Conservation (phyloP, 2,888 invertebrate genomes). For the Allacma fusca region DNA sequence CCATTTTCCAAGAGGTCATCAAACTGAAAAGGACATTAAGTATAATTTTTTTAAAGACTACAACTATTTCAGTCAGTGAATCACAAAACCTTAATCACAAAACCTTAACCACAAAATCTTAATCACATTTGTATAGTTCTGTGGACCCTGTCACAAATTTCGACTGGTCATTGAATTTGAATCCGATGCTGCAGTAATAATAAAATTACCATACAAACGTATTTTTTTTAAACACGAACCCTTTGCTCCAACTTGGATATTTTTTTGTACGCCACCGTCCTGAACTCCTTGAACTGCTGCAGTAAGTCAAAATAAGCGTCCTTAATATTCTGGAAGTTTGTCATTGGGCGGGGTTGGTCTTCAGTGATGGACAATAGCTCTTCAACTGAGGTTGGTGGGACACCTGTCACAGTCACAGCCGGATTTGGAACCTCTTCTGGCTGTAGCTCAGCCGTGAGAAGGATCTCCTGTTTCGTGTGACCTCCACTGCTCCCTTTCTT, state of each 20-base stretch:
- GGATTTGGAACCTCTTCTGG: neutral
- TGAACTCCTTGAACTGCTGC: constrained; percentile 40
- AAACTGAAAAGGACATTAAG: neutral
- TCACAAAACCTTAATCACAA: no score
- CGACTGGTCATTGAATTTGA: no score
- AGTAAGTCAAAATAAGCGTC: constrained; percentile 43
- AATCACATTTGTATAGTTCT: no score
- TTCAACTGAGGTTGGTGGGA: constrained; percentile 20
- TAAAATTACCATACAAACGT: no score
- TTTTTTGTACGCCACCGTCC: constrained; percentile 5
- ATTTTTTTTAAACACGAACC: neutral
- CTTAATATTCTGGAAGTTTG: constrained; percentile 44
- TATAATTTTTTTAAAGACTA: no score
- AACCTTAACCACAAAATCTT: no score
- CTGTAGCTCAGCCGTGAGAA: neutral
- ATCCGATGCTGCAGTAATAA: no score
- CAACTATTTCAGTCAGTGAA: no score
- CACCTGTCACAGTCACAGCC: neutral
- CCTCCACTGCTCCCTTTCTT: no score
- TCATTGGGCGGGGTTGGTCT: constrained; percentile 41
- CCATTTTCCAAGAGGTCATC: neutral
- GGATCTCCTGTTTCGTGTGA: no score
- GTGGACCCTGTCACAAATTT: no score
- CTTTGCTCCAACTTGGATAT: constrained; percentile 26
- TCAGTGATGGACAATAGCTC: constrained; percentile 31